phyloP scores from a whole-genome alignment of 2,797 vertebrate genomes.

The Oreonectes daqikongensis region DNA sequence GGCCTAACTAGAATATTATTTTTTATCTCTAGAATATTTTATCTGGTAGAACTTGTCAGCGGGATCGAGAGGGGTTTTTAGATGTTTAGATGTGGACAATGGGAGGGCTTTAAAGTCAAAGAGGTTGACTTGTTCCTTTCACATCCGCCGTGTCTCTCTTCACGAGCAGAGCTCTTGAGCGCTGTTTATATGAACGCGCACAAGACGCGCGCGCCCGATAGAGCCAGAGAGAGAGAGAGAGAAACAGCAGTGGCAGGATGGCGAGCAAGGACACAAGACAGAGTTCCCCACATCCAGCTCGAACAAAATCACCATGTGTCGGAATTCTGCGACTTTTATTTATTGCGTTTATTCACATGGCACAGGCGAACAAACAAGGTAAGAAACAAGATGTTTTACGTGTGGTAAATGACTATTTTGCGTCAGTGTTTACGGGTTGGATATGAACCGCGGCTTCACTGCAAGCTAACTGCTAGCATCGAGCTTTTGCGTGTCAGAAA shows the following conservation, averaged over 20 bases:
- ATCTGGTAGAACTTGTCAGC: too few species aligned
- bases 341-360: conserved; percentile 81
- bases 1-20: too few species aligned
- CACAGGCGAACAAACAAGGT: conserved; percentile 82
- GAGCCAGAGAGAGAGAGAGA: conserved; percentile 53
- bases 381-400: not conserved
- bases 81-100: too few species aligned
- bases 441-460: conserved; percentile 64
- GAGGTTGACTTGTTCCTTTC: conserved; percentile 34
- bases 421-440: conserved; percentile 31
- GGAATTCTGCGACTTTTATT: conserved; percentile 79
- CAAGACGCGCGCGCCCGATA: conserved; percentile 51
- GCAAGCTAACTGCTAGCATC: conserved; percentile 46
- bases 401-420: conserved; percentile 63
- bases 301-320: conserved; percentile 66
- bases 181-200: conserved; percentile 68
- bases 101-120: too few species aligned
- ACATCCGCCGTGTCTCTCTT: conserved; percentile 40
- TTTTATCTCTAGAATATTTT: too few species aligned
- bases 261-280: conserved; percentile 65
- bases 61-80: too few species aligned
- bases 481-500: conserved; percentile 3
- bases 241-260: conserved; percentile 75
- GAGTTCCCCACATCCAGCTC: conserved; percentile 60
- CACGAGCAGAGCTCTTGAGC: not conserved